Percentiles rank a stretch among this genome's conserved stretches.
phyloP scores from a whole-genome alignment of 1,140 invertebrate species.

The Drosophila kikkawai region DNA sequence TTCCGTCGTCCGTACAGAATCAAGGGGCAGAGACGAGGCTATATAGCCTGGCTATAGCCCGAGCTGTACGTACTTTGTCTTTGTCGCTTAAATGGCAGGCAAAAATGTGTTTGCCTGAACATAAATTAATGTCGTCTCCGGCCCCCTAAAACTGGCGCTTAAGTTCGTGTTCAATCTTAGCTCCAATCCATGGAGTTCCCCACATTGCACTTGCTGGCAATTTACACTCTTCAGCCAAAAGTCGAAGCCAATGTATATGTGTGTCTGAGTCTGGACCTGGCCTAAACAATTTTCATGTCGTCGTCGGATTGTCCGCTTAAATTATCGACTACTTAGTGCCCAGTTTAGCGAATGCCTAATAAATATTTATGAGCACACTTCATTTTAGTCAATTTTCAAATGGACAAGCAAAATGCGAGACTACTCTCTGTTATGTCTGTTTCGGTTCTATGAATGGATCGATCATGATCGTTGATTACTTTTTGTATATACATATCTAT shows the following conservation, averaged over 20 bases:
- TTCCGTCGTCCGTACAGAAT: conserved; percentile 29
- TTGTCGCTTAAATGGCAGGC: conserved; percentile 75
- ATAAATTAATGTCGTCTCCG: conserved; percentile 68
- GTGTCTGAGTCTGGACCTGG: conserved; percentile 29
- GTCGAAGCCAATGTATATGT: conserved; percentile 16
- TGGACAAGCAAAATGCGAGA: conserved; percentile 29
- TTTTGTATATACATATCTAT: background rate
- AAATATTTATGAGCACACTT: conserved; percentile 79
- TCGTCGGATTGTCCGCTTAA: conserved; percentile 53
- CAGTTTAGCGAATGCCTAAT: conserved; percentile 72
- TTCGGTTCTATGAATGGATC: conserved; percentile 57
- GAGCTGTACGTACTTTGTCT: conserved; percentile 60
- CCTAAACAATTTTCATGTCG: conserved; percentile 64
- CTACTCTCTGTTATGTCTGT: conserved; percentile 10
- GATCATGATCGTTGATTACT: conserved; percentile 9
- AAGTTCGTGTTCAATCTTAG: conserved; percentile 44
- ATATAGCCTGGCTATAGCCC: conserved; percentile 3
- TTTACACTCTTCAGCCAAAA: conserved; percentile 67
- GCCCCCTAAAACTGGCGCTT: conserved; percentile 58
- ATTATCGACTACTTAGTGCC: conserved; percentile 75
- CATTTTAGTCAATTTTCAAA: conserved; percentile 57
- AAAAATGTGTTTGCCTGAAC: conserved; percentile 74
- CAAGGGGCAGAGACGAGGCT: background rate
- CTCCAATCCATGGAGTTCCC: conserved; percentile 14
- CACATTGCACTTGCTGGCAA: conserved; percentile 45